Conservation (phyloP, 2,113 vertebrate species). For the Myrmecobius fasciatus region DNA sequence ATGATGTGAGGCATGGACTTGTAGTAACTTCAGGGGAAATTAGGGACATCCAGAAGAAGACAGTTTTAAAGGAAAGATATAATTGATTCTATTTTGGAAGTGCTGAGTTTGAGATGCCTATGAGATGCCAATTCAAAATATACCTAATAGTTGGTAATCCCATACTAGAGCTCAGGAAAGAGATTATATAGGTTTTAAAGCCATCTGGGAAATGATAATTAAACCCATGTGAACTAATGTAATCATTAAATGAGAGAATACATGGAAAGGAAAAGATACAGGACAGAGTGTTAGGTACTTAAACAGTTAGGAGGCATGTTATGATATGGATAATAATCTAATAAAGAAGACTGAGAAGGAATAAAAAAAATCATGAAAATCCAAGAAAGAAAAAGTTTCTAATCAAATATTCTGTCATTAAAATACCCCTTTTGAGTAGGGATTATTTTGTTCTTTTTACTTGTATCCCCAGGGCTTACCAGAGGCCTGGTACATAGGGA, state of each 20-base stretch:
- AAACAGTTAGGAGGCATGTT: neutral
- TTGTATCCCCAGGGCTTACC: neutral
- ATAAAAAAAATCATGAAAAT: neutral
- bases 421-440: neutral
- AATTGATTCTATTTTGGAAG: neutral
- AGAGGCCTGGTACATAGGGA: neutral
- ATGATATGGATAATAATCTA: neutral
- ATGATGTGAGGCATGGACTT: no score
- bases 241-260: neutral
- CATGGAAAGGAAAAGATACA: neutral
- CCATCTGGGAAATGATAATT: neutral
- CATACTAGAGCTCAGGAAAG: neutral
- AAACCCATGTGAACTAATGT: neutral
- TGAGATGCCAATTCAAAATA: neutral
- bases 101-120: neutral
- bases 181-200: neutral
- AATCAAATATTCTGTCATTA: neutral
- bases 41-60: no score
- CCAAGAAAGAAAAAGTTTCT: neutral
- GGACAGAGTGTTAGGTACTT: neutral
- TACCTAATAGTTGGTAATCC: neutral
- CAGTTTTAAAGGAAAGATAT: neutral
- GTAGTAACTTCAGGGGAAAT: no score
- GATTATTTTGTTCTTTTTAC: neutral
- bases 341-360: neutral